Evolutionary conservation across 2,113 vertebrate genomes (phyloP).

Genomic region (Plectropomus leopardus): DNA sequence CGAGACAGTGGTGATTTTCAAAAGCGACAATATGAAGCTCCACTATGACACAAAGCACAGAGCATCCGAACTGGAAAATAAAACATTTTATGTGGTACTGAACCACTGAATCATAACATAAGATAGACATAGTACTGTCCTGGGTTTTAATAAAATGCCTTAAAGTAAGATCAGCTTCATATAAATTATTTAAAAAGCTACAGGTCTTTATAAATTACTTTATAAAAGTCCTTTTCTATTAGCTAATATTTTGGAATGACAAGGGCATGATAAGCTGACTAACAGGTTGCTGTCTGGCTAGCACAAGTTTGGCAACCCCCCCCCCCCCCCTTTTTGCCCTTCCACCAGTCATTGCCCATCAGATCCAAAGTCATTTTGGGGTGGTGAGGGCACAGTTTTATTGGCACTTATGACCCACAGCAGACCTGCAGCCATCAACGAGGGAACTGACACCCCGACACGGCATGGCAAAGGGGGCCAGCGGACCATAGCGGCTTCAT

Average conservation of each 20-base stretch:
- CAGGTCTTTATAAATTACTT: too few species aligned
- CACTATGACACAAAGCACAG: too few species aligned
- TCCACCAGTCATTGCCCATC: conserved; percentile 35
- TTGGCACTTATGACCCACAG: conserved; percentile 53
- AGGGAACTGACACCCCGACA: conserved; percentile 62
- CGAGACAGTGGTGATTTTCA: too few species aligned
- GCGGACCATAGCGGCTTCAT: conserved; percentile 78
- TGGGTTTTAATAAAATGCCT: neutral
- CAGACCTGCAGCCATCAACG: conserved; percentile 60
- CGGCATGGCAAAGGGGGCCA: conserved; percentile 51
- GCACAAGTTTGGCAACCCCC: neutral
- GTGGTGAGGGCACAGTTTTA: conserved; percentile 55
- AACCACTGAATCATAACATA: too few species aligned
- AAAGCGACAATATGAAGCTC: too few species aligned
- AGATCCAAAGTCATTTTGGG: conserved; percentile 60
- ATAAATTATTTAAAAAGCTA: neutral
- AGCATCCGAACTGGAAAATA: too few species aligned
- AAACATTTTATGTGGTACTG: too few species aligned
- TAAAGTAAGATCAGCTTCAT: neutral
- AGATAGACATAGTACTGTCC: neutral
- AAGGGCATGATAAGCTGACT: neutral
- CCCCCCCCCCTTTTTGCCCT: neutral
- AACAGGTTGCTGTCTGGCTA: neutral
- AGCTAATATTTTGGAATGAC: neutral
- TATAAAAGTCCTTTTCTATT: too few species aligned